Base-by-base conservation (phyloP, 2,113 vertebrate genomes). In the Hyla sarda region DNA sequence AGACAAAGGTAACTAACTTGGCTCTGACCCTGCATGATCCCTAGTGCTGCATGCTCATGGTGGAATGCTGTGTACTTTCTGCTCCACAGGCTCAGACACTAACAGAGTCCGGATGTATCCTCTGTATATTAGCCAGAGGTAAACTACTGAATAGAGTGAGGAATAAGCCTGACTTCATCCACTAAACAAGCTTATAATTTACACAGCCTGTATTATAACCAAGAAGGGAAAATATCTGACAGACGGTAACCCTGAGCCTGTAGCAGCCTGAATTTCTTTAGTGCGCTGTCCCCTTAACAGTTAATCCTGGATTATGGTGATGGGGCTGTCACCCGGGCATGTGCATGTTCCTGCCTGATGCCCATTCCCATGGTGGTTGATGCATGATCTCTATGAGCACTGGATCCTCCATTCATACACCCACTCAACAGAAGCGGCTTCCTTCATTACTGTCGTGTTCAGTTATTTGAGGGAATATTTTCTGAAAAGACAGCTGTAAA, bases 1-100 rank as follows among this genome's bases (percentile, higher is more conserved):
- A 93, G 98, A 99, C 94, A 99, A 99, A 99, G 98, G 98, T 99
- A 99, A 99, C 93, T 93, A 93, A 91, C 94, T 92, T 96, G 96
- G 69, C 9, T 84, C 69, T 60, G 34, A 58, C 72, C 54, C 71
- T 60, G 82, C 82, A 84, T 84, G 82, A 19, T 41, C 72, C n/a
- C 19, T 28, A 5, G 32, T 19, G 7, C 52, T 48, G 83, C 83
- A 84, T 84, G 83, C 82, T 47, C 0, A 8, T 72, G 5, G 4
- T 34, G 50, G 28, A 78, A 78, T 79, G 50, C 30, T n/a, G 3
- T n/a, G 13, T 28, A 81, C 37, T 17, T 19, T 54, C 50, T 32
- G 67, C 47, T 81, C 58, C 78, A 2, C 54, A 41, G 52, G 21
- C 77, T 25, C 34, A 45, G n/a, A 41, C 32, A 77, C 32, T 80